Evolutionary conservation across 2,888 invertebrate genomes (phyloP).

Genomic region (Lasioglossum pauxillum): DNA sequence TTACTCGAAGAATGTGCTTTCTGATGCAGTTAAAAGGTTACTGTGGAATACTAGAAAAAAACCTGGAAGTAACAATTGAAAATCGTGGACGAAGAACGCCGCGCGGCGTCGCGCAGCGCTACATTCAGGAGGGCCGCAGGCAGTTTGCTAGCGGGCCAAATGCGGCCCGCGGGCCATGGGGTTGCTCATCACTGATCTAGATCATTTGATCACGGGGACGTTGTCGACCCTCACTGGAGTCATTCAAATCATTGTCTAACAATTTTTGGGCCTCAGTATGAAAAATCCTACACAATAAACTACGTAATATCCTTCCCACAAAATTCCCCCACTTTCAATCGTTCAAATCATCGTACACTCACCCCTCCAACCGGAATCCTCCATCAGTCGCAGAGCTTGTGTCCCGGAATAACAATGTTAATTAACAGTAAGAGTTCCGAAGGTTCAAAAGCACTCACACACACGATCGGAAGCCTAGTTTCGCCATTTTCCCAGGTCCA

Average conservation of each 20-base stretch:
- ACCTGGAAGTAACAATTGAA: too few species aligned
- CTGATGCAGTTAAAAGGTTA: too few species aligned
- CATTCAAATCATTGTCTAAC: too few species aligned
- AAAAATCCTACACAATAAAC: neutral
- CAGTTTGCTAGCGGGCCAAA: too few species aligned
- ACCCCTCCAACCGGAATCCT: neutral
- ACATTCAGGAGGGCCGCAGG: too few species aligned
- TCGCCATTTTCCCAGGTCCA: neutral
- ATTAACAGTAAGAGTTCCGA: neutral
- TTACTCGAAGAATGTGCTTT: too few species aligned
- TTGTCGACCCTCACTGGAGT: neutral
- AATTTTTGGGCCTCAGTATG: too few species aligned
- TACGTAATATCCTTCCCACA: neutral
- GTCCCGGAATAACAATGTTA: neutral
- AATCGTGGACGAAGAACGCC: too few species aligned
- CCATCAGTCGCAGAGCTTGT: neutral
- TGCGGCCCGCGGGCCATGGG: too few species aligned
- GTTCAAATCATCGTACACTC: neutral
- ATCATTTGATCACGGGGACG: neutral
- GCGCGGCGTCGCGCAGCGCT: too few species aligned
- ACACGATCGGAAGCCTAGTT: neutral
- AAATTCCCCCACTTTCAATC: neutral
- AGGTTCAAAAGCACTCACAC: neutral
- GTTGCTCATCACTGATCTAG: too few species aligned
- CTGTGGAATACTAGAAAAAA: too few species aligned